Base-by-base conservation (phyloP, 2,888 invertebrate species). In the Ypsolopha sequella region DNA sequence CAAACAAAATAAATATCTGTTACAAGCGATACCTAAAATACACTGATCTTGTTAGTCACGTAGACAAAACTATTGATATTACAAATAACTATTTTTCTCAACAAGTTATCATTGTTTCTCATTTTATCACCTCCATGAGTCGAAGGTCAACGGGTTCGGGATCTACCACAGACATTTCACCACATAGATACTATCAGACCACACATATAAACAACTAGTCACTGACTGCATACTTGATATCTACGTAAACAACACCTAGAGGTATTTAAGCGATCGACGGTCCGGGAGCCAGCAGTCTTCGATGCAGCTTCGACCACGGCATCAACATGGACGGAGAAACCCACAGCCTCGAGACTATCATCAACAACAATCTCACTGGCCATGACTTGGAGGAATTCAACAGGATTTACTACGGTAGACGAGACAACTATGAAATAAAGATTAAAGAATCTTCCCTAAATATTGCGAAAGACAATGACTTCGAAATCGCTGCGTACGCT, bases 391-490 rank as follows among this genome's bases (percentile, higher is more conserved):
- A 81, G 1, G 85, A 86, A 59, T 86, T 84, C 60, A 86, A 85
- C 62, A 71, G 85, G 53, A 85, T 86, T 54, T 76, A 85, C 58
- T 86, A 76, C 53, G 85, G 85, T 52, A 71, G 80, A 52, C 79
- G 70, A 54, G 64, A 80, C 48, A 72, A 81, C 55, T 67, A 68
- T 35, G 84, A 81, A 66, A 61, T 84, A 6, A 66, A 73, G 48
- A 54, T 85, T 0, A 84, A 85, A 55, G 85, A 84, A 0, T 70
- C 85, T 13, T 90, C 91, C 0, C 58, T 76, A 36, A 70, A 82
- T 7, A 77, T 90, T 39, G 91, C 93, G 0, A 73, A 82, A 36
- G 77, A 88, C 14, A 80, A 89, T 53, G 80, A 91, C 58, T 92
- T 86, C 52, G 86, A 86, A 55, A 70, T 86, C 41, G 80, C 85